Evolutionary conservation across 2,113 vertebrate species (phyloP), one percentile per base, ranked within the genome.

Genomic region (Saiga tatarica): DNA sequence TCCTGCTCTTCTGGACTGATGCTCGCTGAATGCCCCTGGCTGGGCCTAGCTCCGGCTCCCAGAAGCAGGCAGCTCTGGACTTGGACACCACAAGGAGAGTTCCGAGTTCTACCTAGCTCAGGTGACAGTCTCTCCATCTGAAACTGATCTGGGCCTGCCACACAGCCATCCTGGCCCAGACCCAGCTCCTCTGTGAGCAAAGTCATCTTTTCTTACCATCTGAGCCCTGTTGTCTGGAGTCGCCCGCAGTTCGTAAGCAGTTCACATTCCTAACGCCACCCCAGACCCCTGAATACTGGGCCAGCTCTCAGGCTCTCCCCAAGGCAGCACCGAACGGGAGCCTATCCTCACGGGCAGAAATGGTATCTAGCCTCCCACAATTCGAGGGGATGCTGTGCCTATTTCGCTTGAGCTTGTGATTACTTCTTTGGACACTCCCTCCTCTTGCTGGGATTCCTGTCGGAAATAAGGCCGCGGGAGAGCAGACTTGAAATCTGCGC

Each of bases 21-120:
- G 88, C 23, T 89, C 0, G 3, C 47, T 30, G 1, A 15, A 50
- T 85, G 91, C 42, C 64, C 67, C 90, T 86, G 88, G 30, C 88
- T 57, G 55, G 87, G 79, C 78, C 16, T 7, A 89, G 19, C n/a
- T 92, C 87, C 23, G 25, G 19, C 45, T 97, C 33, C 67, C 13
- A 10, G 50, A 67, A 82, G 60, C 3, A 91, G 67, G 78, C 94
- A 94, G 55, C 62, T 94, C 92, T 91, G 94, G 62, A 91, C 93
- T 86, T 95, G 82, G 60, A 30, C 0, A 87, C 82, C 94, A 94
- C 87, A 91, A 59, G 92, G 74, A n/a, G 76, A 79, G 79, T 88
- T 86, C n/a, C 57, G 93, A 60, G 82, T 81, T 36, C 64, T 86
- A 92, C 59, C 59, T 89, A 83, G 67, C 55, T 91, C 78, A 89